Evolutionary conservation across 2,888 invertebrate genomes (phyloP), one percentile per base, ranked within the genome.

Genomic region (Alcis repandata): DNA sequence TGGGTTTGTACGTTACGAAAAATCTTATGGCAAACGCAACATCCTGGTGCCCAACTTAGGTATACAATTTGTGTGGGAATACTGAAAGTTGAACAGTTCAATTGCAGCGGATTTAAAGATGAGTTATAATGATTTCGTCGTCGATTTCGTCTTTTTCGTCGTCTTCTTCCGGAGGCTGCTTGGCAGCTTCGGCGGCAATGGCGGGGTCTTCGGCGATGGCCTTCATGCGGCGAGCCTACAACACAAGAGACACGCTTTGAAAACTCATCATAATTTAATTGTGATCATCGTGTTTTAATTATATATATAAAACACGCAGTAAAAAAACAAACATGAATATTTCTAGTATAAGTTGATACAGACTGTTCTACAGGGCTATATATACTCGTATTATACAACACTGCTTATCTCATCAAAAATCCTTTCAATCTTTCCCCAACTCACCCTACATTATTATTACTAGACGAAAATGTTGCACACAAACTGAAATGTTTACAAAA

Each of bases 61-160:
- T 27, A 33, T 33, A 36, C 38, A 17, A 46, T 57, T 51, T 59
- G 63, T 59, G 27, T 48, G 40, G 52, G 38, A 62, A 27, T 56
- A 48, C 17, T 57, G 27, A 36, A 36, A 19, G 38, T 48, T 43
- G 57, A 54, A 68, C 70, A 65, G 19, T 49, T 17, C 7, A 20
- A n/a, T 32, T 40, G 48, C 51, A 49, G 58, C 52, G 59, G 32
- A 43, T 72, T 85, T 96, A 97, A 83, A 97, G 95, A 89, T 97
- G 97, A 72, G 97, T 97, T 82, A 97, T 96, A 85, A 97, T 96
- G 85, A 97, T 97, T 84, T 97, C 97, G 86, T 97, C 97, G 91
- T 97, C 97, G 78, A 97, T 96, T 88, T 97, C 97, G 88, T 97
- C 97, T 83, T 96, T 96, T 84, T 97, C 97, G 83, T 97, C 97